These are phyloP conservation scores for Hycleus cichorii DNA, from an alignment of 1,140 invertebrate genomes.

Conservation along the genomic window DNA sequence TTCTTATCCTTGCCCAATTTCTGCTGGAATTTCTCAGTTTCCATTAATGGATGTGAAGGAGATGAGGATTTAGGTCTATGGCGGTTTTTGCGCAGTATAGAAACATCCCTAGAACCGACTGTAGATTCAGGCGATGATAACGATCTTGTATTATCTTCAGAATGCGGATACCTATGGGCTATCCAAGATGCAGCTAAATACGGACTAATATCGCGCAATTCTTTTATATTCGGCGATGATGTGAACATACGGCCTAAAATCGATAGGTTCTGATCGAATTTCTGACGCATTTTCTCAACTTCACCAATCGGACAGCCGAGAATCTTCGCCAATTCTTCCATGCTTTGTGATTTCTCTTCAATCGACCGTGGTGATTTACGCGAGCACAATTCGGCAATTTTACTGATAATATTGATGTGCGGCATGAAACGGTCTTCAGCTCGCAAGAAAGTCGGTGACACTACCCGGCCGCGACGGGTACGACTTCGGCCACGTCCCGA, in stretches of 20 bases:
- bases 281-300: constrained; percentile 58
- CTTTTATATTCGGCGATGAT: constrained; percentile 69
- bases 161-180: constrained; percentile 63
- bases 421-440: constrained; percentile 71
- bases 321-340: constrained; percentile 37
- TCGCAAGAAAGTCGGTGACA: constrained; percentile 53
- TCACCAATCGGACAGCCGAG: constrained; percentile 52
- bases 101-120: constrained; percentile 32
- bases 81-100: constrained; percentile 32
- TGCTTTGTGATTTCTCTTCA: constrained; percentile 35
- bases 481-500: constrained; percentile 43
- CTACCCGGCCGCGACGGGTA: constrained; percentile 45
- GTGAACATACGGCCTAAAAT: constrained; percentile 73
- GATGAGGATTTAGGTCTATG: constrained; percentile 43
- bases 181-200: constrained; percentile 70
- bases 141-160: constrained; percentile 56
- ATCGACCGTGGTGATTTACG: constrained; percentile 29
- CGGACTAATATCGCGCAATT: constrained; percentile 66
- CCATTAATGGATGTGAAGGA: constrained; percentile 30
- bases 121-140: constrained; percentile 47
- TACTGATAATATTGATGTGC: constrained; percentile 81
- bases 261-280: constrained; percentile 60
- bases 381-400: constrained; percentile 57
- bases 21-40: constrained; percentile 25
- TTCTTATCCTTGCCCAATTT: constrained; percentile 61